phyloP scores from a whole-genome alignment of 2,888 invertebrate genomes.

The Latrodectus hesperus region DNA sequence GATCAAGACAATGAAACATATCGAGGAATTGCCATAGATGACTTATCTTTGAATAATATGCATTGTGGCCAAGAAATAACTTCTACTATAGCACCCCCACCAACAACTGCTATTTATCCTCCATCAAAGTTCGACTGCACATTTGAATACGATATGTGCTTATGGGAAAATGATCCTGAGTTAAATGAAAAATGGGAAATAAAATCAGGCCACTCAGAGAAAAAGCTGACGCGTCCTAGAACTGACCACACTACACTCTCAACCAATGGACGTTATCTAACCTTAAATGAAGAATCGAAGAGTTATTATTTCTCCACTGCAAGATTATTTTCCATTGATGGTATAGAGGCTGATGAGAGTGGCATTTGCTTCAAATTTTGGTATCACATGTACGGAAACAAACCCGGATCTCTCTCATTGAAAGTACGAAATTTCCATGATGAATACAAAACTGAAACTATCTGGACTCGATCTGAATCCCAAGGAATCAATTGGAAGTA shows the following conservation, averaged over 20 bases:
- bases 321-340: slow-evolving; percentile 32
- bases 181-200: slow-evolving; percentile 35
- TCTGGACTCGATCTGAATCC: slow-evolving; percentile 48
- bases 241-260: slow-evolving; percentile 63
- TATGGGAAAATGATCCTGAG: slow-evolving; percentile 45
- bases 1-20: slow-evolving; percentile 38
- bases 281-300: slow-evolving; percentile 25
- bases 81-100: slow-evolving; percentile 29
- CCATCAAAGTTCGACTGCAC: slow-evolving; percentile 57
- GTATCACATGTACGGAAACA: slow-evolving; percentile 69
- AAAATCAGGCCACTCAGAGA: slow-evolving; percentile 51
- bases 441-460: slow-evolving; percentile 32
- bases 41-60: slow-evolving; percentile 48
- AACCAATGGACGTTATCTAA: slow-evolving; percentile 61
- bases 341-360: slow-evolving; percentile 20
- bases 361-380: slow-evolving; percentile 69
- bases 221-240: slow-evolving; percentile 48
- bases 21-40: slow-evolving; percentile 69
- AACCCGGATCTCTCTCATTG: slow-evolving; percentile 42
- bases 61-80: slow-evolving; percentile 50
- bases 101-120: slow-evolving; percentile 39
- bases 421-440: slow-evolving; percentile 45
- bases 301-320: slow-evolving; percentile 6
- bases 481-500: slow-evolving; percentile 68
- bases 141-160: slow-evolving; percentile 66